phyloP scores from a whole-genome alignment of 2,888 invertebrate species.

The Rhagonycha fulva region DNA sequence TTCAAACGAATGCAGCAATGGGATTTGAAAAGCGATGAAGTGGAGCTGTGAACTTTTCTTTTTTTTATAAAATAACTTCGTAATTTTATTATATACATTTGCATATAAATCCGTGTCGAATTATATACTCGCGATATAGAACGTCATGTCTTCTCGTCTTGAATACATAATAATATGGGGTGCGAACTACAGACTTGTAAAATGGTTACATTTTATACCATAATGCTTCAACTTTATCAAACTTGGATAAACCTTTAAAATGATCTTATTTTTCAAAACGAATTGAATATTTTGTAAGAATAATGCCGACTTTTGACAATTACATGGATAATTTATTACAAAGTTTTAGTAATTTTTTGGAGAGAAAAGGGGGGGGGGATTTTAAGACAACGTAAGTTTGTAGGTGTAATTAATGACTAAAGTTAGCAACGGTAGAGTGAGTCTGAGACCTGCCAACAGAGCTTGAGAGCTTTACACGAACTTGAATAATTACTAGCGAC shows the following conservation, averaged over 20 bases:
- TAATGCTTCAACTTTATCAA: slow-evolving; percentile 23
- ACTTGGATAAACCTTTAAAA: not conserved
- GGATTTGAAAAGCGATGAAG: too few relatives aligned
- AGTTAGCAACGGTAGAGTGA: slow-evolving; percentile 48
- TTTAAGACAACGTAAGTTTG: slow-evolving; percentile 43
- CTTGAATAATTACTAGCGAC: slow-evolving; percentile 53
- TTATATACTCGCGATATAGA: slow-evolving; percentile 4
- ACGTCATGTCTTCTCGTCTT: slow-evolving; percentile 16
- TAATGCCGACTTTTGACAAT: not conserved
- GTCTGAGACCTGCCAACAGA: slow-evolving; percentile 45
- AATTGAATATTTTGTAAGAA: not conserved
- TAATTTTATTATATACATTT: slow-evolving; percentile 3
- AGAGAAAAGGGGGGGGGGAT: slow-evolving; percentile 13
- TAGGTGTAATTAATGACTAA: slow-evolving; percentile 51
- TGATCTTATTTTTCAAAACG: not conserved
- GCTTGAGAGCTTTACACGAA: slow-evolving; percentile 51
- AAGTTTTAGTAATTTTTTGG: slow-evolving; percentile 1
- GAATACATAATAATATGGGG: slow-evolving; percentile 28
- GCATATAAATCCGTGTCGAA: slow-evolving; percentile 23
- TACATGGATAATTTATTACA: not conserved
- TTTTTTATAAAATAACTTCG: not conserved
- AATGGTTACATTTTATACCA: slow-evolving; percentile 27
- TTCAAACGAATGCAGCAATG: not conserved
- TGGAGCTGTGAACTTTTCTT: not conserved
- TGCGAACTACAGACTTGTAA: slow-evolving; percentile 26